A percentile compares a stretch with the other conserved stretches of the same genome.
Conservation (phyloP, 2,797 vertebrate species). For the Acridotheres tristis region DNA sequence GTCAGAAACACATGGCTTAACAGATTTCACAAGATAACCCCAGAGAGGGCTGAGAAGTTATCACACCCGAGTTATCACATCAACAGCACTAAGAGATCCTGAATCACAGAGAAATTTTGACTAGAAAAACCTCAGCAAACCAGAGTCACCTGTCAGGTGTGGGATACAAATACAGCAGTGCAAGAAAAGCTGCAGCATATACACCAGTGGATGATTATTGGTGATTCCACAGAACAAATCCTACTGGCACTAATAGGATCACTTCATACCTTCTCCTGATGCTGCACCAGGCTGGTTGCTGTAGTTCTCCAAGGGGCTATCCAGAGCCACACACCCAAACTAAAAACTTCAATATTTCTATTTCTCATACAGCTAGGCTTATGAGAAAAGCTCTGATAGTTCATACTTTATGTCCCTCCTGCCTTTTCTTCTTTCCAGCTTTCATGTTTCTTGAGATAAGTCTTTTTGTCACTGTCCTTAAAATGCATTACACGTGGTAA, state of each 20-base stretch:
- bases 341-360: neutral
- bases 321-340: neutral
- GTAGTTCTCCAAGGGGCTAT: neutral
- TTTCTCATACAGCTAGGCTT: neutral
- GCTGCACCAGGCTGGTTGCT: neutral
- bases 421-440: neutral
- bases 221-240: neutral
- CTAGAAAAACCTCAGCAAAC: neutral
- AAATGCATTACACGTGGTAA: neutral
- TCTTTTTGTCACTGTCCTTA: neutral
- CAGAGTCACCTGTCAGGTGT: neutral
- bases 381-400: neutral
- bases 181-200: neutral
- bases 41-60: neutral
- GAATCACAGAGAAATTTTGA: neutral
- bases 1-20: neutral
- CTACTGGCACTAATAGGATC: neutral
- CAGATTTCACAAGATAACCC: neutral
- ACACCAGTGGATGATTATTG: neutral
- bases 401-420: neutral
- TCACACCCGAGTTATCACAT: neutral
- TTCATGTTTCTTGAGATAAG: slow-evolving; percentile 12
- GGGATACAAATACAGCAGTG: neutral
- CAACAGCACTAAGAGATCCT: neutral
- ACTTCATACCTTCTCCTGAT: neutral